These are phyloP conservation scores for Lycocorax pyrrhopterus DNA, from an alignment of 2,113 vertebrate species.

Conservation along the genomic window DNA sequence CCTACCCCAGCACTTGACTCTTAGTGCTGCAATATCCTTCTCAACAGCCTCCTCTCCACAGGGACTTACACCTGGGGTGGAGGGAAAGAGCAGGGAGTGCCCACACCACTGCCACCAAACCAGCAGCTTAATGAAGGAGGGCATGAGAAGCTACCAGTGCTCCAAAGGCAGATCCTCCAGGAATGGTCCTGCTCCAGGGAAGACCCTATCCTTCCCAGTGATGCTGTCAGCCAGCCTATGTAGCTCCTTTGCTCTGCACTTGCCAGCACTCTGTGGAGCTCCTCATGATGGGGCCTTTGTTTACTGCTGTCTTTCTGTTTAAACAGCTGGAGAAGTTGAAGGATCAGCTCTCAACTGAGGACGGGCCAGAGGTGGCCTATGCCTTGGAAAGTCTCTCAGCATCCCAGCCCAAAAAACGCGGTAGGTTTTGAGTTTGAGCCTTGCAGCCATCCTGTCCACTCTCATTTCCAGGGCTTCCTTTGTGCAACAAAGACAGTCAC, in stretches of 20 bases:
- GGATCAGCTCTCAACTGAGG: conserved; percentile 26
- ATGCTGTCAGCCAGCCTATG: neutral
- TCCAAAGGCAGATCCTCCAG: neutral
- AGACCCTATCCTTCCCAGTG: neutral
- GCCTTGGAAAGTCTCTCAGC: conserved; percentile 24
- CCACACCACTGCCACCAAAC: neutral
- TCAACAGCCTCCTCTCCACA: neutral
- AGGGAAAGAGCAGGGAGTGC: neutral
- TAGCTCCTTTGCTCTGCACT: neutral
- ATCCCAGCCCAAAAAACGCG: conserved; percentile 56
- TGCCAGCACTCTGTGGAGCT: neutral
- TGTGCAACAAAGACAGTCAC: neutral
- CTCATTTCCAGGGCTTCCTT: neutral
- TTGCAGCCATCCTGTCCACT: neutral
- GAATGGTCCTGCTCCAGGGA: neutral
- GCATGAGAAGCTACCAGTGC: neutral
- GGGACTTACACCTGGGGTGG: neutral
- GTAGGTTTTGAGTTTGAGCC: conserved; percentile 34
- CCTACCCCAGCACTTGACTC: neutral
- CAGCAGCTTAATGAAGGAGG: neutral
- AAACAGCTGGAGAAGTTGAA: conserved; percentile 65
- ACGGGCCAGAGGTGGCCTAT: conserved; percentile 39
- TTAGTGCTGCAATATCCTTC: neutral
- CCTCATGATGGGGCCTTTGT: neutral
- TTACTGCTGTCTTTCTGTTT: conserved; percentile 30